Percentiles rank a stretch among this genome's conserved stretches.
Conservation (phyloP, 2,888 invertebrate genomes). For the Eucera pruinosa region DNA sequence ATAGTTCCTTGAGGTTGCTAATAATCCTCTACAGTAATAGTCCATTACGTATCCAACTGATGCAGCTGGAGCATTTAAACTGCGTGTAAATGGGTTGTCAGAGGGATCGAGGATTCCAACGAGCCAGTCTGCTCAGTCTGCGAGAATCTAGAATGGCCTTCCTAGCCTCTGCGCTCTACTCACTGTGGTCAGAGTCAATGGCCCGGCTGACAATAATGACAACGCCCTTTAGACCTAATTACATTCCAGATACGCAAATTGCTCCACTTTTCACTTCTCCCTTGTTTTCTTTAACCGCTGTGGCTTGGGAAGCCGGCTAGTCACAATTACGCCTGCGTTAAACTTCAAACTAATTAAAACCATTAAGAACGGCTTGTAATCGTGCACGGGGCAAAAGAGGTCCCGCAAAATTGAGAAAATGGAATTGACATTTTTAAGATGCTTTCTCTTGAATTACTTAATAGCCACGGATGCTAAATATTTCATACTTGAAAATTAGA, state of each 20-base stretch:
- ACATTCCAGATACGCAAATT: constrained; percentile 71
- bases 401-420: background rate
- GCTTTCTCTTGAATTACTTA: background rate
- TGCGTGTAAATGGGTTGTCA: constrained; percentile 56
- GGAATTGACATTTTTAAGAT: background rate
- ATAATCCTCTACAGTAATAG: constrained; percentile 41
- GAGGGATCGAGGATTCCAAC: constrained; percentile 42
- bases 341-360: constrained; percentile 27
- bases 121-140: constrained; percentile 51
- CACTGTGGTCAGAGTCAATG: constrained; percentile 75
- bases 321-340: constrained; percentile 23
- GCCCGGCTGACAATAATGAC: constrained; percentile 72
- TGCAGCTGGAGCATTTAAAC: constrained; percentile 37
- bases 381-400: background rate
- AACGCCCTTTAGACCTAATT: constrained; percentile 77
- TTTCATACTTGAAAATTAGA: no score
- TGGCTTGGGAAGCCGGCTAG: background rate
- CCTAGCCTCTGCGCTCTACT: constrained; percentile 64
- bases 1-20: constrained; percentile 41
- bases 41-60: constrained; percentile 40
- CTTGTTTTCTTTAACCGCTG: constrained; percentile 28
- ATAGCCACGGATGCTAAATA: no score
- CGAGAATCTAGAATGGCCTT: constrained; percentile 71
- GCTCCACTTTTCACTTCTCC: constrained; percentile 36
- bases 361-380: constrained; percentile 2